Conservation (phyloP, 2,113 vertebrate genomes). For the Sturnus vulgaris region DNA sequence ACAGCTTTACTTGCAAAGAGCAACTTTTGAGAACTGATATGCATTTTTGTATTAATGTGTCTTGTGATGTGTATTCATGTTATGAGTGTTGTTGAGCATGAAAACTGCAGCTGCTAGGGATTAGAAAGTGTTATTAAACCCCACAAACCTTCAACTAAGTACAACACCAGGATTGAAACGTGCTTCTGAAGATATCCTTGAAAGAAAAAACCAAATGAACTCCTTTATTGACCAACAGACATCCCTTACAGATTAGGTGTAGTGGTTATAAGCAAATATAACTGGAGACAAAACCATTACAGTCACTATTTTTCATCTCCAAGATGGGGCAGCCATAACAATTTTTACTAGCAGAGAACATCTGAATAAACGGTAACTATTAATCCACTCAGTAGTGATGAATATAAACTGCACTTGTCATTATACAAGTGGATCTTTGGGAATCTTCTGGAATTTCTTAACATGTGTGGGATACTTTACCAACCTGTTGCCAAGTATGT, state of each 20-base stretch:
- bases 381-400: not conserved
- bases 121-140: not conserved
- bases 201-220: not conserved
- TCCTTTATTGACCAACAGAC: not conserved
- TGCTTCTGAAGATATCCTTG: not conserved
- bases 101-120: not conserved
- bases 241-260: not conserved
- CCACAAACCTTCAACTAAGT: not conserved
- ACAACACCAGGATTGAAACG: not conserved
- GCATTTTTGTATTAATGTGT: not conserved
- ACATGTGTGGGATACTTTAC: accelerated
- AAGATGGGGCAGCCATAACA: not conserved
- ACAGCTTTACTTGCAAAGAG: not conserved
- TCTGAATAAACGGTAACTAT: not conserved
- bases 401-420: not conserved
- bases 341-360: not conserved
- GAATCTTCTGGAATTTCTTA: not conserved
- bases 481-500: not conserved
- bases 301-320: not conserved
- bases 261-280: not conserved
- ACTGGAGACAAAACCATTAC: not conserved
- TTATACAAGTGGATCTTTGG: accelerated
- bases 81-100: not conserved
- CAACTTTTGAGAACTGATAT: not conserved
- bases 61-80: not conserved